Evolutionary conservation across 2,888 invertebrate genomes (phyloP).

Genomic region (Sipunculus nudus): DNA sequence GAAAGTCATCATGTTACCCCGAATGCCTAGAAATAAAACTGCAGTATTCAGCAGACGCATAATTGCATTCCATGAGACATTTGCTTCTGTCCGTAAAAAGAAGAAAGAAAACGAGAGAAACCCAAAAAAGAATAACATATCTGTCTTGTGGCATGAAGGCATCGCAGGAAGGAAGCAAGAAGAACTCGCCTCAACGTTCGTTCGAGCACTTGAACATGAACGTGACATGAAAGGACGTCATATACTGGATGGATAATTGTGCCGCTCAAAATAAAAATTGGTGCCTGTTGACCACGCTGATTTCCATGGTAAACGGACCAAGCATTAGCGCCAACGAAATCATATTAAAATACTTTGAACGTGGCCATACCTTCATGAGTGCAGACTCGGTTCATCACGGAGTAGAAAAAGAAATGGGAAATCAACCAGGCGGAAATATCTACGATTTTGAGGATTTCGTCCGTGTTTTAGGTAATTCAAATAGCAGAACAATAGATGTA

Average conservation of each 20-base stretch:
- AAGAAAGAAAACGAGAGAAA: too few species aligned
- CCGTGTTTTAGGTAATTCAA: conserved; percentile 10
- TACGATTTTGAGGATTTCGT: conserved; percentile 17
- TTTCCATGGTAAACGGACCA: conserved; percentile 5
- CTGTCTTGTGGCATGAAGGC: conserved; percentile 27
- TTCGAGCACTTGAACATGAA: conserved; percentile 6
- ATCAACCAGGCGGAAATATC: conserved; percentile 10
- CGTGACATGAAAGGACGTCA: conserved; percentile 14
- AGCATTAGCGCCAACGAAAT: conserved; percentile 3
- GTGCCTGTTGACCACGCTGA: conserved; percentile 13
- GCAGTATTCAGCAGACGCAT: conserved; percentile 18
- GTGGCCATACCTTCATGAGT: conserved; percentile 25
- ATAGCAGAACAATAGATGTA: conserved; percentile 18
- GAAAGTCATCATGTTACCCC: conserved; percentile 30
- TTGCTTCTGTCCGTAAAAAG: conserved; percentile 7
- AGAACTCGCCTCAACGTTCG: conserved; percentile 23
- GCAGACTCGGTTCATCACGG: conserved; percentile 26
- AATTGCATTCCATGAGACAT: conserved; percentile 21
- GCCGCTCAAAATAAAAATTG: conserved; percentile 34
- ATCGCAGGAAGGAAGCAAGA: conserved; percentile 19
- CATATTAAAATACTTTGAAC: conserved; percentile 25
- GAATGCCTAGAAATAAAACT: conserved; percentile 19
- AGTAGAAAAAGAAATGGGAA: conserved; percentile 20
- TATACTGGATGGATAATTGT: conserved; percentile 31
- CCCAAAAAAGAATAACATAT: conserved; percentile 16